Evolutionary conservation across 2,113 vertebrate genomes (phyloP).

Genomic region (Nycticebus coucang): DNA sequence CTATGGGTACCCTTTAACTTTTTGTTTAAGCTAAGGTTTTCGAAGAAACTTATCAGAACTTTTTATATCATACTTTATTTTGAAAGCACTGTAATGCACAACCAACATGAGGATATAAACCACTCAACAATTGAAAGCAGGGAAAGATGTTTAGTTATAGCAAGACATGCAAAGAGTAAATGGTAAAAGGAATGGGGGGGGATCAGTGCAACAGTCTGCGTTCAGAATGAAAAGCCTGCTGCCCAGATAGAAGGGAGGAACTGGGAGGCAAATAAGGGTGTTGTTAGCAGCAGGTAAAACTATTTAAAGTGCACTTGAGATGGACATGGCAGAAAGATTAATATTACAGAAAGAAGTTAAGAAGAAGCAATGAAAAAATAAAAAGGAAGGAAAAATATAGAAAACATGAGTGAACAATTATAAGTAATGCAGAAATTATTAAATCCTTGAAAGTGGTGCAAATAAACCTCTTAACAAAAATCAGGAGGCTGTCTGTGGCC

Average conservation of each 20-base stretch:
- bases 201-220: background rate
- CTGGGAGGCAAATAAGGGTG: conserved; percentile 40
- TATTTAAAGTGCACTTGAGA: background rate
- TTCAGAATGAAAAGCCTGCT: conserved; percentile 21
- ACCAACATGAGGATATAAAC: background rate
- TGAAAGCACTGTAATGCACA: background rate
- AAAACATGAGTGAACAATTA: conserved; percentile 53
- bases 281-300: conserved; percentile 12
- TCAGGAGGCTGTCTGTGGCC: background rate
- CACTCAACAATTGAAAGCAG: conserved; percentile 27
- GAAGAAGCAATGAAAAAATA: conserved; percentile 16
- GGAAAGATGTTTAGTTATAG: background rate
- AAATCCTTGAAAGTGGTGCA: conserved; percentile 18
- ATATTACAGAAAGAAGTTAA: conserved; percentile 49
- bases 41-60: conserved; percentile 22
- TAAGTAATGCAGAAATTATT: conserved; percentile 1
- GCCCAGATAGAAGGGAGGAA: background rate
- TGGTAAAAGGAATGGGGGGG: background rate
- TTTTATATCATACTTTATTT: conserved; percentile 23
- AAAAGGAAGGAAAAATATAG: conserved; percentile 55
- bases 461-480: background rate
- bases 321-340: conserved; percentile 26
- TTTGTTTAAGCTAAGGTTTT: conserved; percentile 36
- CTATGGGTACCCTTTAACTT: background rate
- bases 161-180: conserved; percentile 7